Evolutionary conservation across 2,797 vertebrate genomes (phyloP).

Genomic region (Sebastes hubbsi): DNA sequence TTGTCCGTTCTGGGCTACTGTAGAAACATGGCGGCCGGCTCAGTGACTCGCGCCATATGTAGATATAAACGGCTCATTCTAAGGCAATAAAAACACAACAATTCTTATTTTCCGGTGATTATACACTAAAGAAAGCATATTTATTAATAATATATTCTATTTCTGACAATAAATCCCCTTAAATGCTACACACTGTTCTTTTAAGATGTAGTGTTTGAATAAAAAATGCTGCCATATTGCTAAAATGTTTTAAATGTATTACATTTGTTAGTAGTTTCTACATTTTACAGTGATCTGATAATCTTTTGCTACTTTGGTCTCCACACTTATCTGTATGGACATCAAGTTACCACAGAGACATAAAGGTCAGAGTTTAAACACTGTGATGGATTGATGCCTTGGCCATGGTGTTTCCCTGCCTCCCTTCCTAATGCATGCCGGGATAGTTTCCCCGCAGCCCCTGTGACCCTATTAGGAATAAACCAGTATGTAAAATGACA

Average conservation of each 20-base stretch:
- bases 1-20: no score
- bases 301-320: neutral
- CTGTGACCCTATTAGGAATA: slow-evolving; percentile 36
- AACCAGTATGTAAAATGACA: slow-evolving; percentile 39
- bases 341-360: neutral
- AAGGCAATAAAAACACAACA: no score
- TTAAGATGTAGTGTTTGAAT: neutral
- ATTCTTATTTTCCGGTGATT: no score
- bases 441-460: neutral
- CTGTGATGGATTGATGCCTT: neutral
- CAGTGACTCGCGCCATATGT: no score
- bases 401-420: neutral
- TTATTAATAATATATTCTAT: no score
- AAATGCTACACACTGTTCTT: no score
- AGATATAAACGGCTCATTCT: no score
- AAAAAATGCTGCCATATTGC: neutral
- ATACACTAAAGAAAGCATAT: no score
- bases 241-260: neutral
- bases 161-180: no score
- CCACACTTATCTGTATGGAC: neutral
- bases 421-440: slow-evolving; percentile 14
- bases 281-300: neutral
- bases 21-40: no score
- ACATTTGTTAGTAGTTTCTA: neutral
- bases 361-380: neutral